These are phyloP conservation scores for Brachypalpus laphriformis DNA, from an alignment of 2,888 invertebrate genomes.

Conservation along the genomic window DNA sequence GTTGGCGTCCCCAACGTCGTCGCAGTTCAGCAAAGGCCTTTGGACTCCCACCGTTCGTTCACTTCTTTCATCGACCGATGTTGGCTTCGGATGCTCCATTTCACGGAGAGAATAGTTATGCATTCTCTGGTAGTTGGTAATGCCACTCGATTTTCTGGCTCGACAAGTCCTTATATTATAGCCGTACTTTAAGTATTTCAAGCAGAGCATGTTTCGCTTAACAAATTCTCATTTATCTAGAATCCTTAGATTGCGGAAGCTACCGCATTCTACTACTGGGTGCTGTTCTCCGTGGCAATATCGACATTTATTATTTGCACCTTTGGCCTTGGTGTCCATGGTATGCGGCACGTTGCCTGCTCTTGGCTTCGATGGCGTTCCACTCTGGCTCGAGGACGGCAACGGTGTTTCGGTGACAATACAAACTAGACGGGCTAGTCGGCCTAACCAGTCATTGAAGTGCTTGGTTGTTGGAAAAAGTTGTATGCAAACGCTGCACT, in stretches of 20 bases:
- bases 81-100: background rate
- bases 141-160: background rate
- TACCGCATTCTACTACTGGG: background rate
- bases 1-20: too few relatives aligned
- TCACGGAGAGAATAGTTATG: background rate
- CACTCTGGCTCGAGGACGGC: background rate
- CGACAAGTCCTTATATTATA: background rate
- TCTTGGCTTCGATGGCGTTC: background rate
- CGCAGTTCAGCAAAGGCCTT: slow-evolving; percentile 6
- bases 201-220: background rate
- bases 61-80: background rate
- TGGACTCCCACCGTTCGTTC: too few relatives aligned
- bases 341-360: background rate
- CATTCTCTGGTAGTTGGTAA: background rate
- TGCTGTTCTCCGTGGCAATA: background rate
- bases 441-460: slow-evolving; percentile 61
- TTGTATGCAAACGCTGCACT: background rate
- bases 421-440: slow-evolving; percentile 56
- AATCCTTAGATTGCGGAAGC: background rate
- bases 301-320: background rate
- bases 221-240: slow-evolving; percentile 7
- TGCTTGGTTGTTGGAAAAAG: slow-evolving; percentile 33
- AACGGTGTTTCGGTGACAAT: background rate
- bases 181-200: background rate
- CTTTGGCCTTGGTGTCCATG: background rate